Evolutionary conservation across 2,113 vertebrate genomes (phyloP).

Genomic region (Vanacampus margaritifer): DNA sequence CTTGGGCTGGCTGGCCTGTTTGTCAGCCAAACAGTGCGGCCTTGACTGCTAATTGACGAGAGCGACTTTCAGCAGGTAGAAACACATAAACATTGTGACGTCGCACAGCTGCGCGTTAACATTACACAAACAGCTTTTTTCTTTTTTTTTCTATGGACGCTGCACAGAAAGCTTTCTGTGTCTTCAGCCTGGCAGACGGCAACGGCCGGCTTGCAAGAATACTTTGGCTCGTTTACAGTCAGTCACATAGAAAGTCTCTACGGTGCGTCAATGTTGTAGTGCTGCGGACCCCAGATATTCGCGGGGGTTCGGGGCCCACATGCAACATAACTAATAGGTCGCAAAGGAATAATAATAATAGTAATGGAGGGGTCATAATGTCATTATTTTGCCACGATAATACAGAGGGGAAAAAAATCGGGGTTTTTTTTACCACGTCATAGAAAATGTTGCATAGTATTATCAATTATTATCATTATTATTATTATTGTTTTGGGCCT

Average conservation of each 20-base stretch:
- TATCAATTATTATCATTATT: too few relatives aligned
- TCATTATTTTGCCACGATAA: too few relatives aligned
- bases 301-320: too few relatives aligned
- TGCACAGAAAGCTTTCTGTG: slow-evolving; percentile 55
- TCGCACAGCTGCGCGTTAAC: slow-evolving; percentile 56
- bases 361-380: too few relatives aligned
- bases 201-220: slow-evolving; percentile 24
- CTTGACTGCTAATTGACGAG: slow-evolving; percentile 21
- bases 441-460: too few relatives aligned
- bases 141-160: background rate
- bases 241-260: slow-evolving; percentile 22
- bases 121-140: slow-evolving; percentile 44
- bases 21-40: slow-evolving; percentile 35
- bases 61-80: slow-evolving; percentile 43
- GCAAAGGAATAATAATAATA: too few relatives aligned
- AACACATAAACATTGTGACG: slow-evolving; percentile 56
- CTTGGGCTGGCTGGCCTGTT: slow-evolving; percentile 37
- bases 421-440: too few relatives aligned
- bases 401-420: too few relatives aligned
- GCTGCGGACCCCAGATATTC: background rate
- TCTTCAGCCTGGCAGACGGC: slow-evolving; percentile 43
- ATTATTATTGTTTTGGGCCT: too few relatives aligned
- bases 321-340: too few relatives aligned
- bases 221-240: slow-evolving; percentile 19
- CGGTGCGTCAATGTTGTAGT: slow-evolving; percentile 7